Evolutionary conservation across 2,113 vertebrate species (phyloP), one percentile per base, ranked within the genome.

Genomic region (Rhipidura dahli): DNA sequence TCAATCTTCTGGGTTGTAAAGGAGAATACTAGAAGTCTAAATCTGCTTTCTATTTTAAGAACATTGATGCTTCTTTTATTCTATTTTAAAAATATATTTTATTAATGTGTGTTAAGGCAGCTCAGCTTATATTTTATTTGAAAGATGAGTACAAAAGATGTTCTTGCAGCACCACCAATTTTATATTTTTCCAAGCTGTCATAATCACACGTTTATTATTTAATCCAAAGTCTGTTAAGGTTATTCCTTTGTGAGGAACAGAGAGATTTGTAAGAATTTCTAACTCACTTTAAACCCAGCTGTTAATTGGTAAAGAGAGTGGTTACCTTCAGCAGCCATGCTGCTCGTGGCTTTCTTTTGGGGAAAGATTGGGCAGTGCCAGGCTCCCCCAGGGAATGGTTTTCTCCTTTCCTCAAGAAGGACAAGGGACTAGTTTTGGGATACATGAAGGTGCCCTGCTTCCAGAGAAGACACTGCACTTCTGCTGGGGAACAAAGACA

Each of bases 11-110:
- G 20, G 64, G 20, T 31, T 84, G 56, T 75, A 96, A 91, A 84
- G 47, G 12, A 40, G 13, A 87, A 37, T 75, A 33, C 24, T 45
- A 64, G 33, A 92, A 31, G 14, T 51, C 28, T 82, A 54, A 89
- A 87, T 73, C 28, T 83, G 21, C 4, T 66, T 90, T 94, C 35
- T 77, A 20, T 84, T 94, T 93, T 85, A 80, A 85, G 65, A 93
- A 80, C 35, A 85, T 14, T 90, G 11, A 40, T 28, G 33, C 17
- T 68, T 24, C 15, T 86, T 95, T 89, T 44, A 63, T 90, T 88
- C 35, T n/a, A 35, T 73, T 94, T 93, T 50, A 10, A 81, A 90
- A 83, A 83, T 49, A 61, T 35, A 18, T 33, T 79, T 82, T 64
- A 73, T 44, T 65, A 16, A 15, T 49, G 18, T 63, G 13, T 64